Conservation (phyloP, 2,888 invertebrate genomes). For the Drosophila formosana region DNA sequence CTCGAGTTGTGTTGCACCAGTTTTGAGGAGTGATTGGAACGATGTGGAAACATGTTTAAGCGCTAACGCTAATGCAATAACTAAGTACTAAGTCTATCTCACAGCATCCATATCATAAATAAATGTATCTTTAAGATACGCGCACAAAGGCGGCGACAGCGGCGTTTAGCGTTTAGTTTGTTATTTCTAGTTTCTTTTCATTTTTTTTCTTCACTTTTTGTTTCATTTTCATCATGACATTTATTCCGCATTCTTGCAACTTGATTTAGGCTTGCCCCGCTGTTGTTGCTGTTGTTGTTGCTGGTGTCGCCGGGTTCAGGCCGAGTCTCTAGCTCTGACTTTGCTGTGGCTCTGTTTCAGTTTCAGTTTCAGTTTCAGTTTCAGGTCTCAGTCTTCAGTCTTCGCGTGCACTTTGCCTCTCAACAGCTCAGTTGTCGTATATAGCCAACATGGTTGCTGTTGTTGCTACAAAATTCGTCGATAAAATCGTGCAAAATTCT, state of each 20-base stretch:
- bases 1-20: constrained; percentile 44
- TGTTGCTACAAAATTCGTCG: constrained; percentile 47
- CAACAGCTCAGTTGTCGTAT: constrained; percentile 6
- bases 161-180: constrained; percentile 23
- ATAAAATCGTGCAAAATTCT: constrained; percentile 59
- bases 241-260: constrained; percentile 80
- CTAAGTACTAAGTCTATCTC: constrained; percentile 34
- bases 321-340: constrained; percentile 21
- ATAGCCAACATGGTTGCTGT: constrained; percentile 4
- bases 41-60: constrained; percentile 42
- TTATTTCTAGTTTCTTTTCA: constrained; percentile 21
- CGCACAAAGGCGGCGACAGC: constrained; percentile 37
- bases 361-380: constrained; percentile 10
- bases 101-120: constrained; percentile 32
- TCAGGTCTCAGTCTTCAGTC: constrained; percentile 31
- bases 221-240: constrained; percentile 69
- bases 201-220: constrained; percentile 28
- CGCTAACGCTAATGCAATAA: constrained; percentile 45
- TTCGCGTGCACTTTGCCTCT: constrained; percentile 47
- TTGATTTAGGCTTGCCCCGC: constrained; percentile 78
- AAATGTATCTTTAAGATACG: constrained; percentile 60
- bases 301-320: constrained; percentile 43
- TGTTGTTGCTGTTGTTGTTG: constrained; percentile 27
- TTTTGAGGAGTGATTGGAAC: constrained; percentile 27
- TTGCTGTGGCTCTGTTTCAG: neutral